Evolutionary conservation across 2,888 invertebrate genomes (phyloP).

Genomic region (Lymantria monacha): DNA sequence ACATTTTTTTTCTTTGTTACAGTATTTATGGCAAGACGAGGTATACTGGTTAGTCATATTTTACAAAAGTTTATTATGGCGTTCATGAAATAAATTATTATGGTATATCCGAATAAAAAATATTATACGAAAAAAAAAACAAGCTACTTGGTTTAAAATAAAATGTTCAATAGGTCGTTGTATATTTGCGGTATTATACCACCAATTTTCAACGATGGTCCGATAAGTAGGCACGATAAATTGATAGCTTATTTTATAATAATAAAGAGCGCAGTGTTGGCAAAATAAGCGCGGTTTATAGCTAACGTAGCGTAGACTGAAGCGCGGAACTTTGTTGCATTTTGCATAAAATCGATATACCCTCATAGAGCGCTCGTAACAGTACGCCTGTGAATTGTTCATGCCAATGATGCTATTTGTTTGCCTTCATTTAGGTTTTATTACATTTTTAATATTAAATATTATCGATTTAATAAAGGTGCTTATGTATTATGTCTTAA

Average conservation of each 20-base stretch:
- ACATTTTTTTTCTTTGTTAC: too few species aligned
- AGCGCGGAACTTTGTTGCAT: slow-evolving; percentile 63
- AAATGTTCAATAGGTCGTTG: slow-evolving; percentile 2
- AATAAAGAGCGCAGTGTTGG: slow-evolving; percentile 49
- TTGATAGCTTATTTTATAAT: slow-evolving; percentile 57
- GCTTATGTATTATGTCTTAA: too few species aligned
- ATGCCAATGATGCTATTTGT: slow-evolving; percentile 4
- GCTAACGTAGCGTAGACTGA: slow-evolving; percentile 55
- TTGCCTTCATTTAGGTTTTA: not conserved
- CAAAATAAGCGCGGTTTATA: slow-evolving; percentile 58
- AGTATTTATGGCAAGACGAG: too few species aligned
- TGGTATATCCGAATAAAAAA: too few species aligned
- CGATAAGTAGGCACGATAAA: slow-evolving; percentile 49
- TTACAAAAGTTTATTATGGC: too few species aligned
- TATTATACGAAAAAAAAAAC: too few species aligned
- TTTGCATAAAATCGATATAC: slow-evolving; percentile 75
- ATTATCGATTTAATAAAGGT: too few species aligned
- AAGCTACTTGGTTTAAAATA: not conserved
- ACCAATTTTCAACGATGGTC: slow-evolving; percentile 37
- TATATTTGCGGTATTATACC: slow-evolving; percentile 29
- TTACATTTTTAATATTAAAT: too few species aligned
- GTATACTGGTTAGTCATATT: too few species aligned
- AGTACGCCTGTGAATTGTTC: slow-evolving; percentile 25
- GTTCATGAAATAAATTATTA: too few species aligned
- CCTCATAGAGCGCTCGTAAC: slow-evolving; percentile 45